Base-by-base conservation (phyloP, 2,113 vertebrate species). In the Hiodon alosoides region DNA sequence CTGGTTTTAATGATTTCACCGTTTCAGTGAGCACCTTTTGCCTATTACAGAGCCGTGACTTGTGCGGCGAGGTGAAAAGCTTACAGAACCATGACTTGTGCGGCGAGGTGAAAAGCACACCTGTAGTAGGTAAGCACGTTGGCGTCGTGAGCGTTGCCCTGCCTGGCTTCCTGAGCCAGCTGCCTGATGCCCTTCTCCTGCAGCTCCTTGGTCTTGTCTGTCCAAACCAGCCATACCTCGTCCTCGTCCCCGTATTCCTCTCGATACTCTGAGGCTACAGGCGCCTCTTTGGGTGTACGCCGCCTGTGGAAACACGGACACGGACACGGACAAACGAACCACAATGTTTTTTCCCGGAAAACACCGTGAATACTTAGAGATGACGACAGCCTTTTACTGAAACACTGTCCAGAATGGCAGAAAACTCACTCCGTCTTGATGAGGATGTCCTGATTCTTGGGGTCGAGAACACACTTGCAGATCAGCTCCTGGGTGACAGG, bases 401-500 rank as follows among this genome's bases (percentile, higher is more conserved):
- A 31, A 31, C 31, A 31, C 31, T 31, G 31, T 31, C 31, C 31
- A 31, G 31, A 31, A 31, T 31, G 31, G 31, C 31, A 31, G 31
- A 0, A 46, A 75, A 81, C 94, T 96, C 84, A 99, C 97, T 98
- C 95, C 0, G 97, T 99, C 84, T 96, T 96, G 84, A 98, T 98
- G 81, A 99, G 96, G 81, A 99, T 99, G 84, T 99, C 97, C 0
- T 95, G 94, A 89, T 99, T 99, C 82, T 94, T 95, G 0, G 94
- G 92, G 68, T 99, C 96, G 86, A 99, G 88, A 67, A 99, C 96
- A 69, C 96, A 99, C 82, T 99, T 99, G 85, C 97, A 99, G 86
- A 99, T 99, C 76, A 99, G 93, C 84, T 99, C 97, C 89, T 99
- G 97, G 0, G 97, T 99, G 76, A 99, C 96, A 0, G 97, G 94